phyloP scores from a whole-genome alignment of 2,888 invertebrate species.

The Helleia helle region DNA sequence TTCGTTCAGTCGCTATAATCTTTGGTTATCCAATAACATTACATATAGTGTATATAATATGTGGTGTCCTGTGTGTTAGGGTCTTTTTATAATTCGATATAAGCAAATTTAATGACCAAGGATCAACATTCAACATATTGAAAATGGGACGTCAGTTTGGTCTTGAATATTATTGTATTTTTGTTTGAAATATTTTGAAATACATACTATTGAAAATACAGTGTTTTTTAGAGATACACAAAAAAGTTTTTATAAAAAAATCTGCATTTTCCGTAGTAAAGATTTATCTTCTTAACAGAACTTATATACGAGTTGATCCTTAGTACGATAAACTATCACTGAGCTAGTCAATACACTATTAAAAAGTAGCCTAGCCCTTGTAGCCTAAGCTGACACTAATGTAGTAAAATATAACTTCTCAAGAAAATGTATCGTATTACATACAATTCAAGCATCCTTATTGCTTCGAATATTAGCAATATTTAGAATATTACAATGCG shows the following conservation, averaged over 20 bases:
- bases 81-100: not conserved
- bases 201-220: no score
- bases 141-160: no score
- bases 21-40: constrained; percentile 8
- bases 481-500: no score
- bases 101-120: constrained; percentile 2
- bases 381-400: constrained; percentile 2
- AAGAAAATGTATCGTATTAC: not conserved
- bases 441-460: not conserved
- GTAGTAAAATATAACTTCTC: constrained; percentile 3
- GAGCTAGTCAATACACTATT: constrained; percentile 2
- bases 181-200: no score
- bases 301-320: constrained; percentile 6
- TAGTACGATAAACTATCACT: not conserved
- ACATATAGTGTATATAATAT: constrained; percentile 1
- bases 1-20: not conserved
- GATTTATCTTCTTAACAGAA: no score
- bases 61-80: not conserved
- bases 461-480: not conserved
- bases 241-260: no score
- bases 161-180: no score
- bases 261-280: no score
- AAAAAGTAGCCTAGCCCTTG: constrained; percentile 5
- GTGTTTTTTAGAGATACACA: no score
- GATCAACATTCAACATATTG: no score